Evolutionary conservation across 2,797 vertebrate species (phyloP), one percentile per base, ranked within the genome.

Genomic region (Percopsis omiscomaycus): DNA sequence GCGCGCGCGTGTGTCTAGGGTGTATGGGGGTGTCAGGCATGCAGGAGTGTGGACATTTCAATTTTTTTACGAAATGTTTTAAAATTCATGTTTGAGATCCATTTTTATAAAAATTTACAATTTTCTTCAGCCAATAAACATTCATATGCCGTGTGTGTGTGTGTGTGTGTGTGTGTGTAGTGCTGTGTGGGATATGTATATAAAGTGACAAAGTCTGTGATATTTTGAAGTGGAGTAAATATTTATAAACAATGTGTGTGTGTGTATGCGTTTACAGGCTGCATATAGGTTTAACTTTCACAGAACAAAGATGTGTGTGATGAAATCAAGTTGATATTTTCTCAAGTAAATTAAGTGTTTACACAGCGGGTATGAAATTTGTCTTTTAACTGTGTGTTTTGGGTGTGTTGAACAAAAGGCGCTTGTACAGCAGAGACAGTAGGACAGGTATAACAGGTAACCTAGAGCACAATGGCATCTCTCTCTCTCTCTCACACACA

Each of bases 381-480:
- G 15, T 29, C 16, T 27, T 10, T 44, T 27, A 59, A 42, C n/a
- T 28, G 47, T 47, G 51, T 47, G 42, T 4, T 12, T 55, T 69
- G 59, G 48, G 54, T 28, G 3, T 47, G 49, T 4, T 37, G 50
- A 69, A 84, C 75, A 79, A 77, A 78, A 68, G 69, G 54, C 73
- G 75, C 48, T 64, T 69, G 61, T 73, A 78, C 52, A 50, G 60
- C 52, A 46, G 22, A 61, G 42, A 68, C 59, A 50, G 86, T 85
- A 73, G 54, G 58, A 62, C 66, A 61, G 46, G 66, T 50, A 29
- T 59, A 88, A 86, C 88, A 86, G 84, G 88, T 86, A 78, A 59
- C 74, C 77, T 58, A 71, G 61, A 69, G 22, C 59, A 55, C 55
- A 27, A 51, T 27, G 29, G 11, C 44, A 11, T 70, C 64, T 59